Evolutionary conservation across 37 sponge, comb jelly and placozoan genomes (phyloP).

Genomic region (Agelas oroides): DNA sequence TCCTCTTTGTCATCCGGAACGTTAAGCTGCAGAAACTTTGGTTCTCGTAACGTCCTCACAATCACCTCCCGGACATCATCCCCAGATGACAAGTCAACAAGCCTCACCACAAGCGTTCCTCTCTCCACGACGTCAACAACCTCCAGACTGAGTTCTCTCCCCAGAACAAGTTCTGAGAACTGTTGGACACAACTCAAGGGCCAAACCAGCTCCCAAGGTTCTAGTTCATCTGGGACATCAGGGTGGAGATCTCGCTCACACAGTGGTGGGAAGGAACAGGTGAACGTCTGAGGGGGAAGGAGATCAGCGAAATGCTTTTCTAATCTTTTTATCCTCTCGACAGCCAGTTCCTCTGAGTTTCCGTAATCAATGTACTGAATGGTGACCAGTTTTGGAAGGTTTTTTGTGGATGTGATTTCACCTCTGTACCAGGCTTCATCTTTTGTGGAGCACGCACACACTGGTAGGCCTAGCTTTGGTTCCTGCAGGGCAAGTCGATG

Average conservation of each 20-base stretch:
- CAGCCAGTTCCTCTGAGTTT: conserved; percentile 34
- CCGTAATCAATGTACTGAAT: conserved; percentile 70
- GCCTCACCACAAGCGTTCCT: not conserved
- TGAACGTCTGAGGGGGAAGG: conserved; percentile 28
- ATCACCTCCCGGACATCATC: conserved; percentile 33
- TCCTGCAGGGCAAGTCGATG: not conserved
- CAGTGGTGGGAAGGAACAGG: conserved; percentile 14
- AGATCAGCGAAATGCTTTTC: not conserved
- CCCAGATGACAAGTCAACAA: not conserved
- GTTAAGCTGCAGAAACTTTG: not conserved
- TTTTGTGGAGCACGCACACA: conserved; percentile 14
- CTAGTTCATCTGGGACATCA: not conserved
- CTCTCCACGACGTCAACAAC: not conserved
- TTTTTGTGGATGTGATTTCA: not conserved
- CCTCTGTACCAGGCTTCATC: conserved; percentile 43
- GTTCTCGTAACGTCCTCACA: conserved; percentile 11
- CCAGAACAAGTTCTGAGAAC: conserved; percentile 11
- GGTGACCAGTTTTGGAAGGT: not conserved
- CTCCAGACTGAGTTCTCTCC: conserved; percentile 18
- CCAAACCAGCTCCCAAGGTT: conserved; percentile 46
- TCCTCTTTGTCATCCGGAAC: conserved; percentile 12
- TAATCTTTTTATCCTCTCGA: conserved; percentile 28
- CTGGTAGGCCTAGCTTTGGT: conserved; percentile 17
- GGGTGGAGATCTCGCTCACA: conserved; percentile 41
- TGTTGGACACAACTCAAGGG: conserved; percentile 14